phyloP scores from a whole-genome alignment of 2,888 invertebrate species.

The Nemotelus pantherinus region DNA sequence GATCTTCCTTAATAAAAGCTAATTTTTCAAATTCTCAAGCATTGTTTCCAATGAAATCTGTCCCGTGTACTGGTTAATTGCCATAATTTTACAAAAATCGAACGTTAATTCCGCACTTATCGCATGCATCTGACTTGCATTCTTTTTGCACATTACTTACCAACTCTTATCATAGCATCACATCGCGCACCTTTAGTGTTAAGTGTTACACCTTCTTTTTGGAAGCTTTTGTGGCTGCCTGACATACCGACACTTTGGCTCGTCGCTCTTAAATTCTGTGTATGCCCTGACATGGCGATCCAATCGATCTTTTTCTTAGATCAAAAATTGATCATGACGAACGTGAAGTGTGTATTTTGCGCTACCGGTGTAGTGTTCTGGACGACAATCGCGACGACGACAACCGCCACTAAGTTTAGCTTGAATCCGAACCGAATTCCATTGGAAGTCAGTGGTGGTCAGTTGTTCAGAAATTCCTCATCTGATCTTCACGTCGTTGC shows the following conservation, averaged over 20 bases:
- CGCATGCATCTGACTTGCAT: conserved; percentile 20
- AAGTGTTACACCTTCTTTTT: conserved; percentile 42
- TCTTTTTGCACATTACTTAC: conserved; percentile 5
- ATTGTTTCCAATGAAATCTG: conserved; percentile 15
- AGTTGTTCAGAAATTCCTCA: conserved; percentile 37
- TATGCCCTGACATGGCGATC: conserved; percentile 35
- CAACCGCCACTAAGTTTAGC: neutral
- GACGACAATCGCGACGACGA: too few relatives aligned
- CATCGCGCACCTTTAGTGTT: conserved; percentile 41
- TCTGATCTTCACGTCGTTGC: conserved; percentile 41
- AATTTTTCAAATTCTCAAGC: conserved; percentile 6
- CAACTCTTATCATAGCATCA: conserved; percentile 32
- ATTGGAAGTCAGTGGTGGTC: neutral
- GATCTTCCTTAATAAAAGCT: too few relatives aligned
- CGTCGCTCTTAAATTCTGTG: conserved; percentile 28
- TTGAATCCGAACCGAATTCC: conserved; percentile 32
- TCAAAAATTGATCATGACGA: conserved; percentile 19
- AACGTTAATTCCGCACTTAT: conserved; percentile 26
- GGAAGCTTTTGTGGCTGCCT: conserved; percentile 31
- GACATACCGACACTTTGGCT: conserved; percentile 24
- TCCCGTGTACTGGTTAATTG: conserved; percentile 18
- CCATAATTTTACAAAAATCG: conserved; percentile 16
- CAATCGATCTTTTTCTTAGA: conserved; percentile 22
- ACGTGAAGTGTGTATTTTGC: neutral
- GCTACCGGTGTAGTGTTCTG: too few relatives aligned